These are phyloP conservation scores for Sturnira hondurensis DNA, from an alignment of 2,113 vertebrate species.

Conservation along the genomic window DNA sequence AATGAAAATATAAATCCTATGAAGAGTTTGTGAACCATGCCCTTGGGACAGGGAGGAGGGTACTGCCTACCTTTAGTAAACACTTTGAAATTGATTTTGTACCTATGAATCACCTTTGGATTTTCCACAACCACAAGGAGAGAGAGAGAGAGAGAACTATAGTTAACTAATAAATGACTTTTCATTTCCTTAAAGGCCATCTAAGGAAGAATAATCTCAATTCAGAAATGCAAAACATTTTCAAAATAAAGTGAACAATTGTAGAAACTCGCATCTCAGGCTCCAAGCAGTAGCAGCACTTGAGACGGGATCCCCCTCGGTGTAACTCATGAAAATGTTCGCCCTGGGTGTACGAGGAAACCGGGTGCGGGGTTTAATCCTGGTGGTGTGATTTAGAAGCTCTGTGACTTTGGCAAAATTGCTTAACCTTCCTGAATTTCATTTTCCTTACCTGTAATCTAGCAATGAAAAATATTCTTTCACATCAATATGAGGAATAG, in stretches of 20 bases:
- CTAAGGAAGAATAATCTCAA: constrained; percentile 24
- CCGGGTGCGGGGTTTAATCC: not conserved
- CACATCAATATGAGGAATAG: not conserved
- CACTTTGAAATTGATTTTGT: constrained; percentile 56
- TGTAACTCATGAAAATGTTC: not conserved
- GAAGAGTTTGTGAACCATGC: constrained; percentile 38
- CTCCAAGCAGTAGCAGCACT: not conserved
- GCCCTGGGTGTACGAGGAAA: fast-evolving
- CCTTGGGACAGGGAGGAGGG: constrained; percentile 28
- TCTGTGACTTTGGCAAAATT: not conserved
- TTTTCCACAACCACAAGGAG: constrained; percentile 64
- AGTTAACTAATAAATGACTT: not conserved
- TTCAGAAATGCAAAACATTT: not conserved
- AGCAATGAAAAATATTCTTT: not conserved
- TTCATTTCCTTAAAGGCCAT: constrained; percentile 18
- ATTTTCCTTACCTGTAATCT: not conserved
- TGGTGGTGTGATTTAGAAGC: not conserved
- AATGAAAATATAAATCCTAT: constrained; percentile 23
- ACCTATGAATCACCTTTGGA: constrained; percentile 73
- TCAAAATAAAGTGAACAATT: not conserved
- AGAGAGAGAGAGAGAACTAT: not conserved
- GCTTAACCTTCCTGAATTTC: not conserved
- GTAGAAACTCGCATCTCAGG: not conserved
- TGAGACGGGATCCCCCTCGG: not conserved
- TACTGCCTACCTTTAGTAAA: constrained; percentile 45